Conservation (phyloP, 2,113 vertebrate species). For the Cheilinus undulatus region DNA sequence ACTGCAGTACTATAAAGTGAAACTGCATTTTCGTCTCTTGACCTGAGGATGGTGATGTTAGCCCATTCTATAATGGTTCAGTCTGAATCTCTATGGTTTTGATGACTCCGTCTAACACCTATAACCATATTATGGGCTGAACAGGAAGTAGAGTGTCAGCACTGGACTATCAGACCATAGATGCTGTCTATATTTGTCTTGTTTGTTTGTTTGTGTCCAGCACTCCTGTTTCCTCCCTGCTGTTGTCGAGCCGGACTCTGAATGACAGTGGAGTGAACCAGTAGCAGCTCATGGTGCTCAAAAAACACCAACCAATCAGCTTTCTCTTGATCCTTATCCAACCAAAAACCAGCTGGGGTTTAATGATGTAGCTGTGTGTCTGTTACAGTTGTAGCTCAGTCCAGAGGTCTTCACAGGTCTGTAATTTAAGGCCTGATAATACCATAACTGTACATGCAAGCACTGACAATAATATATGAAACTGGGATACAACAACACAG, state of each 20-base stretch:
- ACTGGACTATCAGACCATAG: constrained; percentile 11
- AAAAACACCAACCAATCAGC: constrained; percentile 26
- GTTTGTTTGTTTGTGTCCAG: constrained; percentile 20
- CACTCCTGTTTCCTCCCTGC: constrained; percentile 36
- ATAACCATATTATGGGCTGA: background rate
- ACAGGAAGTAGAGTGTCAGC: background rate
- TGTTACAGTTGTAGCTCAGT: constrained; percentile 4
- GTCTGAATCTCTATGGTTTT: background rate
- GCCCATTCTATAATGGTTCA: background rate
- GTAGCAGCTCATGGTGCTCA: constrained; percentile 46
- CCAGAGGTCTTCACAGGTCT: constrained; percentile 4
- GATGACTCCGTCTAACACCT: background rate
- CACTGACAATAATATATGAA: background rate
- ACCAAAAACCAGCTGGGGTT: constrained; percentile 36
- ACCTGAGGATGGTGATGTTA: background rate
- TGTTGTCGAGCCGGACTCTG: constrained; percentile 55
- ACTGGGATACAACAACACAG: no score
- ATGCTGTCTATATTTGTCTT: constrained; percentile 5
- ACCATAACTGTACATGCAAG: background rate
- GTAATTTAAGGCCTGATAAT: background rate
- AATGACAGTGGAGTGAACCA: constrained; percentile 26
- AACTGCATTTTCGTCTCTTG: background rate
- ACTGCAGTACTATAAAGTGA: background rate
- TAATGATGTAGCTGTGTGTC: constrained; percentile 33
- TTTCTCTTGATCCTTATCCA: constrained; percentile 4